Percentiles rank a stretch among this genome's conserved stretches.
Conservation (phyloP, 2,888 invertebrate genomes). For the Criorhina ranunculi region DNA sequence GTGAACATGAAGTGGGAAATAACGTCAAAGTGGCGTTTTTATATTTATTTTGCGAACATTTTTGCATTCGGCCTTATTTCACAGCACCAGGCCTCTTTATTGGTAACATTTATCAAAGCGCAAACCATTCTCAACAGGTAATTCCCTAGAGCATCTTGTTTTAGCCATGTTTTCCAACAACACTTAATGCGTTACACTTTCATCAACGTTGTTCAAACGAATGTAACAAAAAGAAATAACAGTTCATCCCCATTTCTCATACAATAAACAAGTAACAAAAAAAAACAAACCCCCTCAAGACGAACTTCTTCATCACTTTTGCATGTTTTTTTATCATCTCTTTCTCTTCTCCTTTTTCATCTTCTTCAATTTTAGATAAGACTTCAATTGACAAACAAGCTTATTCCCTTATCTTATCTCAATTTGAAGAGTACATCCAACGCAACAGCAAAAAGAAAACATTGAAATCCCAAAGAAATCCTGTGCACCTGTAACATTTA, state of each 20-base stretch:
- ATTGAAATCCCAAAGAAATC: constrained; percentile 34
- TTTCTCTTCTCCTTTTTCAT: background rate
- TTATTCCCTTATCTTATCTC: constrained; percentile 72
- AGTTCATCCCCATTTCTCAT: background rate
- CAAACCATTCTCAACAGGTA: background rate
- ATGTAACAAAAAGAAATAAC: background rate
- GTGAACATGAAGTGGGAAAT: too few relatives aligned
- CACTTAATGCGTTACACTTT: background rate
- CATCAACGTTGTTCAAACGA: constrained; percentile 20
- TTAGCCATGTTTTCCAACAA: background rate
- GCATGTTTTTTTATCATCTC: constrained; percentile 20
- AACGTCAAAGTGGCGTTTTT: too few relatives aligned
- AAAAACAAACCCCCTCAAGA: constrained; percentile 11
- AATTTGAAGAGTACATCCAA: constrained; percentile 55
- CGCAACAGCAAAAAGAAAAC: constrained; percentile 17
- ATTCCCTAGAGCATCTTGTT: background rate
- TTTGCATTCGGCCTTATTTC: too few relatives aligned
- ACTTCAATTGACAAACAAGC: constrained; percentile 76
- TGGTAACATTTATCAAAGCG: constrained; percentile 6
- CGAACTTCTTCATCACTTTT: constrained; percentile 38
- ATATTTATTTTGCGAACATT: too few relatives aligned
- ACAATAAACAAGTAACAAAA: constrained; percentile 7
- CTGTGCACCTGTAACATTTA: background rate
- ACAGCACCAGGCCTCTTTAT: background rate
- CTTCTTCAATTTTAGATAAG: constrained; percentile 66